Conservation (phyloP, 92 coral and sea anemone species). For the Epizoanthus illoricatus region DNA sequence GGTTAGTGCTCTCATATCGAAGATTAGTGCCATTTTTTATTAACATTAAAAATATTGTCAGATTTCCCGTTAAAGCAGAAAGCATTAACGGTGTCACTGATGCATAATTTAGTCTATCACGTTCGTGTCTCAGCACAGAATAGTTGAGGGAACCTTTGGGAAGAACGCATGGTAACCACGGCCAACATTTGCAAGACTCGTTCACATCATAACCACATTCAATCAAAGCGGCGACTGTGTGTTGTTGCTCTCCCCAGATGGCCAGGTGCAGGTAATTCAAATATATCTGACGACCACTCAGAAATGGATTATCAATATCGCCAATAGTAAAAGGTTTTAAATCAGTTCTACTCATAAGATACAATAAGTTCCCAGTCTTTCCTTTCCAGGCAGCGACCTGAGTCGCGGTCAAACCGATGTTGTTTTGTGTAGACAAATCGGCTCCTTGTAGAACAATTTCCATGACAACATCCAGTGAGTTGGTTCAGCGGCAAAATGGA, state of each 20-base stretch:
- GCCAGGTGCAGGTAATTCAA: neutral
- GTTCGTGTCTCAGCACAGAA: neutral
- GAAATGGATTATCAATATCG: too few relatives aligned
- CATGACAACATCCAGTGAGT: too few relatives aligned
- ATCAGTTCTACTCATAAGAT: conserved; percentile 2
- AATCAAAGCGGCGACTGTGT: neutral
- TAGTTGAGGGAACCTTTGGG: too few relatives aligned
- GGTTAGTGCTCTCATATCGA: too few relatives aligned
- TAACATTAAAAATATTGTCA: too few relatives aligned
- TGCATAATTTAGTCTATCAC: too few relatives aligned
- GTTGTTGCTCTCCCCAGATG: too few relatives aligned
- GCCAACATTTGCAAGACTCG: neutral
- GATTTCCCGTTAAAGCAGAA: too few relatives aligned
- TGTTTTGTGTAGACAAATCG: conserved; percentile 12
- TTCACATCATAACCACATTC: conserved; percentile 13
- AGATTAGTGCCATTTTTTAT: too few relatives aligned
- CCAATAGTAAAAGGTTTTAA: neutral
- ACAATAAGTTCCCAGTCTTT: neutral
- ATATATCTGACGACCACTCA: neutral
- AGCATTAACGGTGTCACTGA: too few relatives aligned
- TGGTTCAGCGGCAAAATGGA: neutral
- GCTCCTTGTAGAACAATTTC: neutral
- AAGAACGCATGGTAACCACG: too few relatives aligned
- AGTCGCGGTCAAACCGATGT: neutral
- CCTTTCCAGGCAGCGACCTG: neutral